These are phyloP conservation scores for Hapalemur alaotrensis DNA, from an alignment of 2,797 vertebrate species.

Conservation along the genomic window DNA sequence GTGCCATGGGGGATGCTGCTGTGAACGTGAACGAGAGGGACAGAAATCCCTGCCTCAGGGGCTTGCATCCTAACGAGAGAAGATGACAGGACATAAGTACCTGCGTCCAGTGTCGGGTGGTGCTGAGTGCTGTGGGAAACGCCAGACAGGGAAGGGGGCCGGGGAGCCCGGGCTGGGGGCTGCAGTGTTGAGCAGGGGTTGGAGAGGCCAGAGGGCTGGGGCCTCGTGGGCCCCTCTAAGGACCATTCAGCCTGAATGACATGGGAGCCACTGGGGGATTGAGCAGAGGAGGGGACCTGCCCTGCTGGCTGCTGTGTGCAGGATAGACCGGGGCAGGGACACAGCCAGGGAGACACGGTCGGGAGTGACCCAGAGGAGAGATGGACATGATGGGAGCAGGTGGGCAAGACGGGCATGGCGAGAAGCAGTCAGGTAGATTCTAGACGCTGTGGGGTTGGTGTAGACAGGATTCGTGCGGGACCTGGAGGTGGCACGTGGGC, in stretches of 20 bases:
- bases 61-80: neutral
- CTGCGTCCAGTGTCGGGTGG: too few species aligned
- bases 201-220: neutral
- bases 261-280: neutral
- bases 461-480: neutral
- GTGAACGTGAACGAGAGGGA: too few species aligned
- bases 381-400: accelerated
- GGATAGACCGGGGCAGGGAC: accelerated
- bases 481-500: neutral
- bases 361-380: neutral
- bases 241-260: neutral
- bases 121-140: neutral
- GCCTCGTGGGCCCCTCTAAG: neutral
- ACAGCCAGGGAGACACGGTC: accelerated
- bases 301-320: neutral
- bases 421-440: neutral
- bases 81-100: neutral
- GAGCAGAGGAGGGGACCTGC: neutral
- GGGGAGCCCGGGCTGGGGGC: neutral
- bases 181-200: neutral
- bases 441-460: neutral
- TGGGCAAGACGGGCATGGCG: neutral
- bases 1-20: neutral
- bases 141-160: neutral
- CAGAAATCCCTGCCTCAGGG: neutral